Base-by-base conservation (phyloP, 2,888 invertebrate genomes). In the Leptopilina drosophilae region DNA sequence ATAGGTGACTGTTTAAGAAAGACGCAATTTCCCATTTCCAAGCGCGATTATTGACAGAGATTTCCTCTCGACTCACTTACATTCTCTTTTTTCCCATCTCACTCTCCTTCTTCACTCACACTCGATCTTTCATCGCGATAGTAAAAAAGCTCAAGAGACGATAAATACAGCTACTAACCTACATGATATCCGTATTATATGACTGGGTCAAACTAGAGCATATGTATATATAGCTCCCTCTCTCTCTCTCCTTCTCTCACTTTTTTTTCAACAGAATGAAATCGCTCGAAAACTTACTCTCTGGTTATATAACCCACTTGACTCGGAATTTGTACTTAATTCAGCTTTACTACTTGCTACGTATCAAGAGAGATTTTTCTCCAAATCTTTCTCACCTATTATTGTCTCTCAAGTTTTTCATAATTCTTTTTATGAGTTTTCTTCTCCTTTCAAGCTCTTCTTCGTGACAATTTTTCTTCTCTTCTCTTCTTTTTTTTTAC, bases 1-100 rank as follows among this genome's bases (percentile, higher is more conserved):
- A 85, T 85, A 79, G 78, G 65, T 82, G 79, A 82, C 80, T 82
- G 79, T 75, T 64, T 20, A 76, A 79, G 76, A 81, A 78, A 81
- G 81, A 69, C 67, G 78, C 77, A 82, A 78, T 81, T 80, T 82
- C 77, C 84, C 83, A 86, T 86, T 85, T 85, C 84, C 84, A 79
- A 62, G 77, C 82, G 78, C 82, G 78, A 82, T 82, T 86, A 84
- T 84, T 82, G 84, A 85, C 85, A 82, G 73, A 73, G 49, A 69
- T 53, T 69, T 69, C 26, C 49, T 20, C 53, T 1, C 14, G 5
- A 8, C 11, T 64, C 26, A 11, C n/a, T 42, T 15, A 46, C 46
- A 11, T 67, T 67, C 67, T 15, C 67, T 42, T 42, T 42, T 42
- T 42, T 8, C 8, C 0, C 11, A 11, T 49, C 49, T 49, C 49